Percentiles rank a stretch among this genome's conserved stretches.
Evolutionary conservation across 2,888 invertebrate species (phyloP).

Genomic region (Nomada fabriciana): DNA sequence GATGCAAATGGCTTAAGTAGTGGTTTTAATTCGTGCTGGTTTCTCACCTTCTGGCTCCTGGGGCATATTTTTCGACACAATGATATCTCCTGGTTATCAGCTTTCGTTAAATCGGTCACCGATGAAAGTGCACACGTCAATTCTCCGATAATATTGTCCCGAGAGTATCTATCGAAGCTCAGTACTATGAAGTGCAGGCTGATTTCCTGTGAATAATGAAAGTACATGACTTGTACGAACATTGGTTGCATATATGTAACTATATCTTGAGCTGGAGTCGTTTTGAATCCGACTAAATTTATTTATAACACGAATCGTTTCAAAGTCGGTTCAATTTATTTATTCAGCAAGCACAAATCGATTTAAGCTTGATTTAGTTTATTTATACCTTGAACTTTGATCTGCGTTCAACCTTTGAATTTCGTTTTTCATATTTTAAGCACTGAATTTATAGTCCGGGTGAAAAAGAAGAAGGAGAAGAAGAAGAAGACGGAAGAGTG

Average conservation of each 20-base stretch:
- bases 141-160: conserved; percentile 99
- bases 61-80: conserved; percentile 96
- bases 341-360: not conserved
- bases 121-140: conserved; percentile 93
- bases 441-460: too few relatives aligned
- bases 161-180: conserved; percentile 94
- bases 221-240: not conserved
- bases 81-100: conserved; percentile 92
- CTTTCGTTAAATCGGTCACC: conserved; percentile 88
- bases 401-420: not conserved
- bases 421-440: not conserved
- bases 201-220: conserved; percentile 87
- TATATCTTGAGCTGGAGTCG: not conserved
- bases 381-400: not conserved
- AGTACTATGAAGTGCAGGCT: conserved; percentile 97
- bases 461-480: too few relatives aligned
- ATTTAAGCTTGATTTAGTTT: not conserved
- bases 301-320: not conserved
- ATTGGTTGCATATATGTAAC: not conserved
- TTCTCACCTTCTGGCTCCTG: conserved; percentile 93
- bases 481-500: too few relatives aligned
- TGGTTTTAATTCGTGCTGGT: not conserved
- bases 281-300: not conserved
- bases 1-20: too few relatives aligned
- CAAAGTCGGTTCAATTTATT: not conserved